Percentiles rank a stretch among this genome's conserved stretches.
Conservation (phyloP, 2,797 vertebrate species). For the Sebastes umbrosus region DNA sequence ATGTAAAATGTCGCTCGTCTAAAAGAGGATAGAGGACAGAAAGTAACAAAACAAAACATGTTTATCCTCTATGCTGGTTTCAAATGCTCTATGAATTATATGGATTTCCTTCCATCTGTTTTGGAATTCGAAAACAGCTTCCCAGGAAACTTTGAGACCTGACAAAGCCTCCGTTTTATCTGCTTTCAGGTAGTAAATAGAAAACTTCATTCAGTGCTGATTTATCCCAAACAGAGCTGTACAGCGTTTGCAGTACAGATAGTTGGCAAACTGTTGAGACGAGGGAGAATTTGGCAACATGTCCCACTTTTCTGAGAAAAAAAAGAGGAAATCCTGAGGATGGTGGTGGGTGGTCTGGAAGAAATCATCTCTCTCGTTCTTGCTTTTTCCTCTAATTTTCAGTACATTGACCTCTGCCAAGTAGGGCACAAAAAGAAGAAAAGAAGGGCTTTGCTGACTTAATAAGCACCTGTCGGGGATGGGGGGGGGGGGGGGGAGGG, state of each 20-base stretch:
- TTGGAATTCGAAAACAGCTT: constrained; percentile 35
- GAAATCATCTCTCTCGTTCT: constrained; percentile 33
- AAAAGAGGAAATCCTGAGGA: neutral
- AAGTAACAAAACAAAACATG: constrained; percentile 3
- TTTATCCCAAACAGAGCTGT: constrained; percentile 42
- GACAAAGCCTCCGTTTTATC: constrained; percentile 22
- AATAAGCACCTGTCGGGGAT: constrained; percentile 70
- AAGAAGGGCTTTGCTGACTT: constrained; percentile 59
- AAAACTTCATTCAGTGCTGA: constrained; percentile 26
- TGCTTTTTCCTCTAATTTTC: constrained; percentile 38
- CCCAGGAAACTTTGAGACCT: constrained; percentile 16
- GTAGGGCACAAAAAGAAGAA: constrained; percentile 40
- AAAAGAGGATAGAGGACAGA: neutral
- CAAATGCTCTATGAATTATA: constrained; percentile 28
- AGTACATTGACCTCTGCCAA: constrained; percentile 56
- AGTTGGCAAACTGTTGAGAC: constrained; percentile 15
- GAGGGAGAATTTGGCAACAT: neutral
- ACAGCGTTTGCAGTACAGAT: constrained; percentile 31
- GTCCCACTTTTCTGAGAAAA: neutral
- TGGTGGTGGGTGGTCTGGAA: constrained; percentile 64
- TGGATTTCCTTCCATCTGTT: constrained; percentile 34
- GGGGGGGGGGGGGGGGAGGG: neutral
- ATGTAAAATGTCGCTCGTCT: neutral
- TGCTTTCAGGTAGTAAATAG: constrained; percentile 10
- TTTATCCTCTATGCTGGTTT: constrained; percentile 21